Base-by-base conservation (phyloP, 92 coral and sea anemone species). In the Umimayanthus chanpuru region DNA sequence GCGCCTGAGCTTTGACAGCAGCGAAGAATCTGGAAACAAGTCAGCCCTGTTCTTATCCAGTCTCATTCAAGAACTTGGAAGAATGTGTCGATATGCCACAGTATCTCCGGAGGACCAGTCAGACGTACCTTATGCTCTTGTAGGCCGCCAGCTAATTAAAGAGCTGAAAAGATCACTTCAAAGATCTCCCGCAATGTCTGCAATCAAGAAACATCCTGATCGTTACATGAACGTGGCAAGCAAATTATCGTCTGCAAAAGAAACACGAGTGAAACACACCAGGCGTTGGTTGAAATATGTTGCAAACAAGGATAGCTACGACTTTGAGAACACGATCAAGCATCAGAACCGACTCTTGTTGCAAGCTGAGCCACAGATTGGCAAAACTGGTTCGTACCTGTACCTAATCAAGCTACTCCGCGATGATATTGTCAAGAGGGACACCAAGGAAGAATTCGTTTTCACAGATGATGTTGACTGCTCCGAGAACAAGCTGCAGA, bases 361-460 rank as follows among this genome's bases (percentile, higher is more conserved):
- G 29, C 88, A 83, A 75, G 91, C 91, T 44, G 91, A 89, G 78
- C 91, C 91, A 25, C 91, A 91, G 83, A 91, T 91, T 30, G 93
- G 93, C 18, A 91, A 91, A 56, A 91, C 93, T 12, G 93, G 92
- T 18, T 70, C 92, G 20, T 90, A 90, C 72, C 65, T 90, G 55
- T 90, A 88, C 68, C 92, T 90, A 7, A 86, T 90, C 53, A 86
- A 76, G 77, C 82, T 85, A n/a, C 85, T 90, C 49, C 85, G 92
- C 30, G 89, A 70, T 29, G 90, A 90, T 26, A 71, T 90, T 65
- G 36, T 73, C 23, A 67, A 67, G 61, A 28, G 23, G 1, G 23
- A 21, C 56, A 11, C 84, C 68, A 30, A 81, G 75, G 75, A 81
- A 61, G 56, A 81, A 6, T 81, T 6, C 70, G 70, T 50, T 58